Evolutionary conservation across 2,797 vertebrate species (phyloP).

Genomic region (Todus mexicanus): DNA sequence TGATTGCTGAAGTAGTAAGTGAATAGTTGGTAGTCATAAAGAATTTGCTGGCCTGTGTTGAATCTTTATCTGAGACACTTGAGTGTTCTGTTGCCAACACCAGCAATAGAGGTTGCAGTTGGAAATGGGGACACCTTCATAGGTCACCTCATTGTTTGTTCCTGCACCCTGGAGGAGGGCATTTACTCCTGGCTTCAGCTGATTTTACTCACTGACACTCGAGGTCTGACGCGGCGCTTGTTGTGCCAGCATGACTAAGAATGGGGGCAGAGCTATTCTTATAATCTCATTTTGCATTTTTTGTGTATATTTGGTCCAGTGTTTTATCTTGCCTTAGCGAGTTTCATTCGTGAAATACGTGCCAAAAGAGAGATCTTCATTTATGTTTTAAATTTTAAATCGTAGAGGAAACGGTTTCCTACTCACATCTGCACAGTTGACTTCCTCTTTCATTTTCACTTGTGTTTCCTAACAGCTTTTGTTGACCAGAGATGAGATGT

Average conservation of each 20-base stretch:
- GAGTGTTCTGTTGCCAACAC: neutral
- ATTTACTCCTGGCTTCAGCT: neutral
- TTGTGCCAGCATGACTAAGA: neutral
- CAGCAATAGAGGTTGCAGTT: neutral
- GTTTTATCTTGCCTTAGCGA: neutral
- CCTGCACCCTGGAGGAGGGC: neutral
- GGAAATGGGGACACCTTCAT: neutral
- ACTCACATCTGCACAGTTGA: neutral
- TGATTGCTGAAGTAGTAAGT: constrained; percentile 52
- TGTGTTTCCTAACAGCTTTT: constrained; percentile 80
- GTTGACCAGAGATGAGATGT: constrained; percentile 85
- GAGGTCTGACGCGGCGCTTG: neutral
- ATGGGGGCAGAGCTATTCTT: neutral
- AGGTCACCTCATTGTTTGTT: neutral
- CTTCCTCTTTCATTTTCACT: neutral
- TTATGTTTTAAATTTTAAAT: neutral
- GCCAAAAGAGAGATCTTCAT: neutral
- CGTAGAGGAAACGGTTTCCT: neutral
- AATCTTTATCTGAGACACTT: neutral
- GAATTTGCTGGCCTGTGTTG: neutral
- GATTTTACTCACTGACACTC: neutral
- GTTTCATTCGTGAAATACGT: neutral
- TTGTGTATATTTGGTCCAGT: neutral
- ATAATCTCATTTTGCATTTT: neutral
- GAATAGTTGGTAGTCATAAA: neutral